Base-by-base conservation (phyloP, 2,113 vertebrate genomes). In the Petromus typicus region DNA sequence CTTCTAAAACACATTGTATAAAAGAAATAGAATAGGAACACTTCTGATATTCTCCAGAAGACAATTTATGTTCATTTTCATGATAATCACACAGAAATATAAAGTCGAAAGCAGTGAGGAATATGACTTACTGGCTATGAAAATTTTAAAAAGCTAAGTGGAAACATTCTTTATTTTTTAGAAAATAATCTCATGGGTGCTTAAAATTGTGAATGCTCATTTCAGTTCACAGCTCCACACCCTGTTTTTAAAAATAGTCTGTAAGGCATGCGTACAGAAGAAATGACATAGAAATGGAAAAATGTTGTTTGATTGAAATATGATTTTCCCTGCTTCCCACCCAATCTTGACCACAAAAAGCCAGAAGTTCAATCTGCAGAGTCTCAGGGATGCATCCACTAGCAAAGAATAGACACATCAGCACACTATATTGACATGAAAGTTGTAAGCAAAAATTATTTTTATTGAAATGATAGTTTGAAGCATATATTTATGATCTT, bases 401-500 rank as follows among this genome's bases (percentile, higher is more conserved):
- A 86, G 66, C 11, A 20, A 69, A 76, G 40, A 75, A 57, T 56
- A 43, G 20, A 71, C 37, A 51, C 4, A 59, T 57, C 59, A 54
- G 23, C 67, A 59, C 20, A 79, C 51, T 92, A 32, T 67, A 73
- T 59, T 87, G 2, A 16, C 80, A 25, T 20, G n/a, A 0, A 84
- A 48, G 14, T 59, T 45, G 71, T n/a, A 84, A 73, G 40, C 90
- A 20, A 25, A n/a, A 75, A 23, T 86, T 2, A 45, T 76, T 84
- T 96, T 93, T 83, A 90, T 91, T 51, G 16, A 57, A 66, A 67
- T 57, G 57, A 45, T 73, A 54, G 83, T 92, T 85, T 86, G 8
- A 4, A 56, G 6, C 76, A 59, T n/a, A 82, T 27, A 82, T 88
- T 82, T 91, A 73, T 1, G 37, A 79, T 80, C 66, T 67, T 73